Evolutionary conservation across 2,888 invertebrate species (phyloP).

Genomic region (Mimumesa dahlbomi): DNA sequence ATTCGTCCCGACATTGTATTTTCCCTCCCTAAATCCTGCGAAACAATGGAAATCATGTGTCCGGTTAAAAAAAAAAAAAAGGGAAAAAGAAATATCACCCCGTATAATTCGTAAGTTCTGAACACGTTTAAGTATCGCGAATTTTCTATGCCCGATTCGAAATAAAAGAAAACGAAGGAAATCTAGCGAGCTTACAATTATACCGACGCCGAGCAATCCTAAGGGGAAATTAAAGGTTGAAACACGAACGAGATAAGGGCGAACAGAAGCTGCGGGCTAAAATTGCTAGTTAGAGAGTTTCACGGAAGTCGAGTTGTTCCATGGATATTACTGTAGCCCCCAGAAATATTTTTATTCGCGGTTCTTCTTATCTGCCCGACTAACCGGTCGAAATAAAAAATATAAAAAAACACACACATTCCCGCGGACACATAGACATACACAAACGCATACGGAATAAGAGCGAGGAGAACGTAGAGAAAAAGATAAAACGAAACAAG

Average conservation of each 20-base stretch:
- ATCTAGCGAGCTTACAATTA: conserved; percentile 15
- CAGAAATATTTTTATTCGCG: conserved; percentile 12
- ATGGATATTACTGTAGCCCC: background rate
- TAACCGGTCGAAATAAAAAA: no score
- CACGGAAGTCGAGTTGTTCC: background rate
- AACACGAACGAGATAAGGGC: conserved; percentile 27
- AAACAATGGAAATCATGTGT: no score
- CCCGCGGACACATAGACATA: no score
- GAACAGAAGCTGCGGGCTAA: background rate
- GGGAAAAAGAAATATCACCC: background rate
- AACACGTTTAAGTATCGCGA: no score
- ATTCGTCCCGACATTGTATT: no score
- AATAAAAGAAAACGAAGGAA: background rate
- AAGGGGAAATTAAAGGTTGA: conserved; percentile 16
- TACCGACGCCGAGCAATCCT: background rate
- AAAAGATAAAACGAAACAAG: background rate
- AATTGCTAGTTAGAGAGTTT: conserved; percentile 23
- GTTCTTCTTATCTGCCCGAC: background rate
- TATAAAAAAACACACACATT: no score
- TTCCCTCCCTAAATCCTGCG: no score
- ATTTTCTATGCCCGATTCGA: background rate
- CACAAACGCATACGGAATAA: no score
- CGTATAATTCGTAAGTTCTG: no score
- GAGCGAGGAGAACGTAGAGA: background rate
- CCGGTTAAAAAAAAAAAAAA: background rate